Percentiles rank a stretch among this genome's conserved stretches.
phyloP scores from a whole-genome alignment of 2,888 invertebrate genomes.

The Monochamus alternatus region DNA sequence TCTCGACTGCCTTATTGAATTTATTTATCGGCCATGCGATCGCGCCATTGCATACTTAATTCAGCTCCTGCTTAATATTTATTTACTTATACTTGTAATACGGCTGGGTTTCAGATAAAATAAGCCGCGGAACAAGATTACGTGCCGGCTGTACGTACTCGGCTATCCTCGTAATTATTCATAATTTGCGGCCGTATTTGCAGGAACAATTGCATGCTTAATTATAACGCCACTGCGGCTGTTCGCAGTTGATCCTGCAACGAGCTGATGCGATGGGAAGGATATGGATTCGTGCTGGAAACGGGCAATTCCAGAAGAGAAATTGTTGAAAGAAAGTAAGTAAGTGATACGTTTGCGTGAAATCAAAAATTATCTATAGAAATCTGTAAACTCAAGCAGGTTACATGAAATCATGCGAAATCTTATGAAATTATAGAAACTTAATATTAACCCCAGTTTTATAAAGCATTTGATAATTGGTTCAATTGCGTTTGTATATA shows the following conservation, averaged over 20 bases:
- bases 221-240: constrained; percentile 8
- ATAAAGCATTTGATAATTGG: no score
- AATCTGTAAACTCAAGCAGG: no score
- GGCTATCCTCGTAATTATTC: constrained; percentile 11
- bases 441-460: no score
- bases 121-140: neutral
- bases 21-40: neutral
- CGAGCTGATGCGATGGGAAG: no score
- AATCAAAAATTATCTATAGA: no score
- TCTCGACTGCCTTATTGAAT: neutral
- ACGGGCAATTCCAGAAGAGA: no score
- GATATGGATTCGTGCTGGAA: no score
- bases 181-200: constrained; percentile 19
- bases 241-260: neutral
- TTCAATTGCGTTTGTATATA: no score
- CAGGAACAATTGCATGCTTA: constrained; percentile 11
- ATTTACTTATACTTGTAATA: constrained; percentile 1
- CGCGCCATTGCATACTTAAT: neutral
- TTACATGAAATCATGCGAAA: no score
- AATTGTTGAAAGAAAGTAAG: no score
- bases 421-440: no score
- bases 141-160: neutral
- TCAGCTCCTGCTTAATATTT: neutral
- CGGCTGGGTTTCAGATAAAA: neutral
- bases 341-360: no score